Percentiles rank a stretch among this genome's conserved stretches.
Conservation (phyloP, 1,140 invertebrate species). For the Heliconius himera region DNA sequence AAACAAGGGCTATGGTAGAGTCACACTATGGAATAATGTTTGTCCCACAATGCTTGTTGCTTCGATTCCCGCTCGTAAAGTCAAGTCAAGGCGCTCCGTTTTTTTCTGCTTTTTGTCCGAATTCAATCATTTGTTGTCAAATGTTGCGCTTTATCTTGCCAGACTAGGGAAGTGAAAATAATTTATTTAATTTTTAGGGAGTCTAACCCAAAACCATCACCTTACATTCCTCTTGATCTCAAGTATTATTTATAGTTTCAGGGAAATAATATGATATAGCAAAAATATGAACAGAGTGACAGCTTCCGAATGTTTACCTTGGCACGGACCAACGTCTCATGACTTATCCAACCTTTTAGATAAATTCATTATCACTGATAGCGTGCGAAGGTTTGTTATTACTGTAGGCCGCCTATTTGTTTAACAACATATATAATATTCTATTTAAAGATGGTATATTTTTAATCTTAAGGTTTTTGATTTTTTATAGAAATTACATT, state of each 20-base stretch:
- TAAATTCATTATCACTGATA: conserved; percentile 11
- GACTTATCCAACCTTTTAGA: conserved; percentile 10
- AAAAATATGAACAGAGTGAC: conserved; percentile 1
- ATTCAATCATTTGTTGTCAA: no score
- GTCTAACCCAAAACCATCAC: no score
- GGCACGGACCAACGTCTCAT: neutral
- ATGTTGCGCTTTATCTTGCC: no score
- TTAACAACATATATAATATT: neutral
- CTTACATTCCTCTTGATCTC: neutral
- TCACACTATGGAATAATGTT: no score
- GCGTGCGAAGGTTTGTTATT: neutral
- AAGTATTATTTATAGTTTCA: neutral
- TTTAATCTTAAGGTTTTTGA: neutral
- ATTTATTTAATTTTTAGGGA: no score
- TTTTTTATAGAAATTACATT: no score
- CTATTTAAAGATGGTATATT: neutral
- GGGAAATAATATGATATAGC: neutral
- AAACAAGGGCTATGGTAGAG: no score
- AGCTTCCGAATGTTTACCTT: conserved; percentile 8
- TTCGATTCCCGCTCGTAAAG: no score
- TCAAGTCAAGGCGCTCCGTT: no score
- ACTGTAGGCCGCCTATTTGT: neutral
- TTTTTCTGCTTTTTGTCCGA: no score
- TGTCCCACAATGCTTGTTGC: no score
- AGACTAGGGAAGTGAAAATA: no score